Evolutionary conservation across 23 tunicate species (phyloP), one percentile per base, ranked within the genome.

Genomic region (Clavelina lepadiformis): DNA sequence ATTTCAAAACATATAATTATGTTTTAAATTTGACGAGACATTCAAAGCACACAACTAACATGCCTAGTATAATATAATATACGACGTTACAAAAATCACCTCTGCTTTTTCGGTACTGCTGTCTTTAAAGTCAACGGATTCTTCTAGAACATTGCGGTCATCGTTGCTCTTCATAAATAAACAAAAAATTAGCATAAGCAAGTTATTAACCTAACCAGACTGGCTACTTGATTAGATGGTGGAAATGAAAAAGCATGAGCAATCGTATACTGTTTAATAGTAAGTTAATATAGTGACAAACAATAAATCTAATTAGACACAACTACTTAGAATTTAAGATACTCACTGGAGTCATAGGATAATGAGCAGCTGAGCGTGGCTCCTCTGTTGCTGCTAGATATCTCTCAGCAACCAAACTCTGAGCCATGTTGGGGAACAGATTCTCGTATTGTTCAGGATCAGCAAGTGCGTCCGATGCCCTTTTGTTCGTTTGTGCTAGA

Each of bases 401-500:
- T 50, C 85, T 67, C 58, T 93, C 88, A 6, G 94, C 98, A 19
- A 73, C 77, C 26, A 93, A 52, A 38, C 89, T 73, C 19, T 78
- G 80, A 1, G 65, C 68, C 79, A 83, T 67, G 7, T 65, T 70
- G 1, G 93, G 87, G 54, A 93, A 93, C 61, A 93, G 52, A 47
- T 93, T 93, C 34, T 84, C 93, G 41, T 93, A 93, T 63, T 93
- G 80, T 19, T 59, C 61, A 3, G 98, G 98, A 45, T 93, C 98
- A 33, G 98, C 98, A 4, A 93, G 58, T 7, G 94, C 61, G 44
- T 93, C 98, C 0, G 88, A 79, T 33, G 93, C 93, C 56, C 85
- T 93, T 61, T 81, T 75, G 70, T 89, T 89, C 2, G 84, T 75
- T 35, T 56, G 58, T 2, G 78, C 56, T 20, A 89, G 82, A 36